Evolutionary conservation across 1,140 invertebrate species (phyloP).

Genomic region (Homarus americanus): DNA sequence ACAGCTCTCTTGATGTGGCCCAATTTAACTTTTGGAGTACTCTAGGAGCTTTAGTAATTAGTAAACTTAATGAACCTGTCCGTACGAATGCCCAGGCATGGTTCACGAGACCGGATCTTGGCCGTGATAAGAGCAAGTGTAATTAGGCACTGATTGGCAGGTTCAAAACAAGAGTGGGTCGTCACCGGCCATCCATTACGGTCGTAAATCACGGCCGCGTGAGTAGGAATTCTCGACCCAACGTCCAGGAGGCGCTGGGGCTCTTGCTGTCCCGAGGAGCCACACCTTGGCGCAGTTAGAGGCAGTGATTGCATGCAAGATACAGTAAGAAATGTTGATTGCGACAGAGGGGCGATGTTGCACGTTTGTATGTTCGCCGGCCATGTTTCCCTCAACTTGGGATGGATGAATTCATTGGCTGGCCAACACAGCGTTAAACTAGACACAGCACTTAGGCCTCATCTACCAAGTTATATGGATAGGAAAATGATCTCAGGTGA

Average conservation of each 20-base stretch:
- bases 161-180: constrained; percentile 60
- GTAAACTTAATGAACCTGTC: constrained; percentile 72
- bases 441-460: constrained; percentile 25
- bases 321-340: constrained; percentile 73
- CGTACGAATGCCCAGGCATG: constrained; percentile 67
- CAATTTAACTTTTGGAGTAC: constrained; percentile 71
- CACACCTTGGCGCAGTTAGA: constrained; percentile 69
- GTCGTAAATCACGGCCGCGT: constrained; percentile 40
- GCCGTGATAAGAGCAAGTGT: constrained; percentile 71
- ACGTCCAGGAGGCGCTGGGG: constrained; percentile 6
- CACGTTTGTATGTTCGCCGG: constrained; percentile 49
- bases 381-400: constrained; percentile 51
- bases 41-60: constrained; percentile 70
- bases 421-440: constrained; percentile 40
- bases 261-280: constrained; percentile 36
- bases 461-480: background rate
- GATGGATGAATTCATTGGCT: constrained; percentile 42
- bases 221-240: constrained; percentile 50
- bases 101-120: constrained; percentile 67
- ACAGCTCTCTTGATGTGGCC: constrained; percentile 47
- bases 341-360: constrained; percentile 67
- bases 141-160: constrained; percentile 72
- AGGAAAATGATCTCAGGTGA: constrained; percentile 25
- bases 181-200: constrained; percentile 34
- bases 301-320: constrained; percentile 72